These are phyloP conservation scores for Ladona fulva DNA, from an alignment of 1,140 invertebrate genomes.

Conservation along the genomic window DNA sequence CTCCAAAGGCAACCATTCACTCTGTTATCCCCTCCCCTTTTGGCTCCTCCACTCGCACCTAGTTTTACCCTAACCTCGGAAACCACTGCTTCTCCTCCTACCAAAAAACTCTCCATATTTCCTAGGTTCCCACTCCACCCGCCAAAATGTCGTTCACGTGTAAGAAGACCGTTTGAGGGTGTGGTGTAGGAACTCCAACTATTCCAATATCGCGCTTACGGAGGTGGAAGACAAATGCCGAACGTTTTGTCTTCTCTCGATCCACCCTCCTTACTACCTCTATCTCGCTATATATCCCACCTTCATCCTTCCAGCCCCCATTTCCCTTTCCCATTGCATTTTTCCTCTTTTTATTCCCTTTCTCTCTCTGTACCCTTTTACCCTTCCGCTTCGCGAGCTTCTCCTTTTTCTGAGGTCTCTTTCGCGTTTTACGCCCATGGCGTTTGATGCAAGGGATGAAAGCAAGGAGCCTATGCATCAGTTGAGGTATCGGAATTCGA, in stretches of 20 bases:
- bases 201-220: not conserved
- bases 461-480: too few relatives aligned
- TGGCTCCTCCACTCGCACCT: not conserved
- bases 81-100: not conserved
- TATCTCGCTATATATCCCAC: not conserved
- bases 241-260: not conserved
- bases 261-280: not conserved
- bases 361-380: too few relatives aligned
- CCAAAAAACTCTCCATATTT: not conserved
- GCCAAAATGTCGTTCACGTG: not conserved
- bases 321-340: not conserved
- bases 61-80: not conserved
- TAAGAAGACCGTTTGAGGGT: not conserved
- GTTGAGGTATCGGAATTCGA: not conserved
- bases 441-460: too few relatives aligned
- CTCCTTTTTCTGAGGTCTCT: too few relatives aligned
- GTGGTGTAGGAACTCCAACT: not conserved
- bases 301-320: not conserved
- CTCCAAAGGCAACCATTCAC: not conserved
- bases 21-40: not conserved
- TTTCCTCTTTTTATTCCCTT: not conserved
- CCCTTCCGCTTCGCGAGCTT: too few relatives aligned
- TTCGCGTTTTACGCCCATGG: too few relatives aligned
- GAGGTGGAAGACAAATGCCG: conserved; percentile 2
- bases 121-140: not conserved